These are phyloP conservation scores for Tetrao urogallus DNA, from an alignment of 2,113 vertebrate genomes.

Conservation along the genomic window DNA sequence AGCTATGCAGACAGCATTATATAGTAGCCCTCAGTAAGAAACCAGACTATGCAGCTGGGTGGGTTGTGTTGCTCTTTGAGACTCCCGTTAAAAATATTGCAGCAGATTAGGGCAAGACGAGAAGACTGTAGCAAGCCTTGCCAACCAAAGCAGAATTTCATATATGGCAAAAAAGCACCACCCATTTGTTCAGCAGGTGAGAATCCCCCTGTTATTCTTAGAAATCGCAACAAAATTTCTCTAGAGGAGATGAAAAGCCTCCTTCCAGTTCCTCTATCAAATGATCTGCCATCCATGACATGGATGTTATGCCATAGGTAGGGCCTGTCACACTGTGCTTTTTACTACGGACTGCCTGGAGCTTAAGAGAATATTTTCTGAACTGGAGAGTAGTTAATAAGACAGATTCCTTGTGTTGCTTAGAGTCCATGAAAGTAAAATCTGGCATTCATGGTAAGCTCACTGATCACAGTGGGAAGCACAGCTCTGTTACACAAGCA, in stretches of 20 bases:
- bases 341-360: not conserved
- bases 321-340: not conserved
- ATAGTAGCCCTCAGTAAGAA: not conserved
- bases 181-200: not conserved
- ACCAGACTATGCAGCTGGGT: not conserved
- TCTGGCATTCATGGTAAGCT: not conserved
- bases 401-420: not conserved
- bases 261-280: not conserved
- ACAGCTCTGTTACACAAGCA: not conserved
- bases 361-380: not conserved
- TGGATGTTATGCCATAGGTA: not conserved
- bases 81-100: not conserved
- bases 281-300: not conserved
- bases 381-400: not conserved
- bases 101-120: not conserved
- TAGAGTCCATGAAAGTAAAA: not conserved
- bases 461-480: not conserved
- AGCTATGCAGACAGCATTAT: not conserved
- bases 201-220: not conserved
- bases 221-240: not conserved
- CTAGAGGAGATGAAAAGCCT: not conserved
- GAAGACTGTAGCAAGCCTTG: not conserved
- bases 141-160: not conserved
- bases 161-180: not conserved
- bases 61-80: not conserved